Conservation (phyloP, 2,888 invertebrate genomes). For the Mythimna vitellina region DNA sequence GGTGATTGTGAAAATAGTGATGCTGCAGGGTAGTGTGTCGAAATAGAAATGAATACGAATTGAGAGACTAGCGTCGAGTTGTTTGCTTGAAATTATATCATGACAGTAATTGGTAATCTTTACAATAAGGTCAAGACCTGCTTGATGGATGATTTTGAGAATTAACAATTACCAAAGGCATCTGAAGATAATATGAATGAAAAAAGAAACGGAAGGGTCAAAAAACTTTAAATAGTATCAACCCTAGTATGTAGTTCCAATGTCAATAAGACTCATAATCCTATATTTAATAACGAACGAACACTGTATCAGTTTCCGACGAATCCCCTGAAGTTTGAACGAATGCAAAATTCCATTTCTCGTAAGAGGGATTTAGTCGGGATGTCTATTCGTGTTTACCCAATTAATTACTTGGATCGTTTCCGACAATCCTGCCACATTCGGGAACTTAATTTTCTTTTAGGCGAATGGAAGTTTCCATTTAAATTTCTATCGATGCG, state of each 20-base stretch:
- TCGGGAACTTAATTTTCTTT: slow-evolving; percentile 83
- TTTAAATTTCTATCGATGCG: slow-evolving; percentile 79
- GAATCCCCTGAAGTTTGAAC: slow-evolving; percentile 54
- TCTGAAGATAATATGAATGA: not conserved
- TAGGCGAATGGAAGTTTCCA: slow-evolving; percentile 75
- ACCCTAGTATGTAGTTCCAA: not conserved
- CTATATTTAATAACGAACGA: slow-evolving; percentile 26
- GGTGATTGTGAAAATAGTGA: slow-evolving; percentile 3
- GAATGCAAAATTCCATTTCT: slow-evolving; percentile 61
- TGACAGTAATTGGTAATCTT: not conserved
- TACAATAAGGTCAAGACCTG: not conserved
- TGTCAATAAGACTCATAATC: slow-evolving; percentile 10
- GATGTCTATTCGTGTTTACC: slow-evolving; percentile 74
- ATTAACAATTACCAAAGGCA: not conserved
- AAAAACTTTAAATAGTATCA: not conserved
- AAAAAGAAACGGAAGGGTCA: not conserved
- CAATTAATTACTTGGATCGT: slow-evolving; percentile 77
- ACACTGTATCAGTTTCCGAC: slow-evolving; percentile 31
- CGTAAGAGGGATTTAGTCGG: slow-evolving; percentile 64
- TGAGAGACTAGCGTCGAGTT: not conserved
- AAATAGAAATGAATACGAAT: not conserved
- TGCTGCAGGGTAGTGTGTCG: no score
- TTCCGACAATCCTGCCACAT: slow-evolving; percentile 74
- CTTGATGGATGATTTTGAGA: not conserved
- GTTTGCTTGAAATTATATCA: not conserved